phyloP scores from a whole-genome alignment of 1,140 invertebrate species.

The Copidosoma floridanum region DNA sequence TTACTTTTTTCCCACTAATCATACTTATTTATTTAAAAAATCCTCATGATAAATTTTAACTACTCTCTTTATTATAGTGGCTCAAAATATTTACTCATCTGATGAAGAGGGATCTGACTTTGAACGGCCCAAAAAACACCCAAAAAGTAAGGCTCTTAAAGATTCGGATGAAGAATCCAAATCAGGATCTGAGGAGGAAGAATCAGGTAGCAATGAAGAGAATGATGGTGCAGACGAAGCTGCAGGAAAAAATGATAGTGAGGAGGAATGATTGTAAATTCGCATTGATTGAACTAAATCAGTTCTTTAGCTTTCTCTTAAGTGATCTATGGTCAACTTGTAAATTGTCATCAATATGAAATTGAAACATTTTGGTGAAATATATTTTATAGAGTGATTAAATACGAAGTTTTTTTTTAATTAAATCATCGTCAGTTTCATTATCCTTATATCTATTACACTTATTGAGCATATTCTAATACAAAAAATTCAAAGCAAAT shows the following conservation, averaged over 20 bases:
- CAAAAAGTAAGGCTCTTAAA: conserved; percentile 76
- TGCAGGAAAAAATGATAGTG: conserved; percentile 37
- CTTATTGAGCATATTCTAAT: too few relatives aligned
- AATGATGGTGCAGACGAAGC: conserved; percentile 36
- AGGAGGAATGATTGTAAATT: conserved; percentile 17
- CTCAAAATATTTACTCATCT: conserved; percentile 84
- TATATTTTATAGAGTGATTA: too few relatives aligned
- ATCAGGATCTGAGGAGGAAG: conserved; percentile 46
- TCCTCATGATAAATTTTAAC: conserved; percentile 13
- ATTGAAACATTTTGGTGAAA: conserved; percentile 4
- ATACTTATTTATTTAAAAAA: conserved; percentile 10
- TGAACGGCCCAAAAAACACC: conserved; percentile 73
- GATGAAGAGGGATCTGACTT: conserved; percentile 88
- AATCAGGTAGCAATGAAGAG: conserved; percentile 44
- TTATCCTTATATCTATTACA: too few relatives aligned
- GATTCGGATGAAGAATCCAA: conserved; percentile 77
- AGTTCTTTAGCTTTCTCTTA: too few relatives aligned
- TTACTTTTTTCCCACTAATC: neutral
- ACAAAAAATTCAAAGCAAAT: too few relatives aligned
- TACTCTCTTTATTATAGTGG: conserved; percentile 42
- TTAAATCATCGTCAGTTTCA: too few relatives aligned
- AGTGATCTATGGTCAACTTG: too few relatives aligned
- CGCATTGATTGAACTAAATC: too few relatives aligned
- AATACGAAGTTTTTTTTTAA: too few relatives aligned
- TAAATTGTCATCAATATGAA: neutral